A percentile compares a stretch with the other conserved stretches of the same genome.
Evolutionary conservation across 53 echinoderm and acorn worm species (phyloP).

Genomic region (Apostichopus leukothele): DNA sequence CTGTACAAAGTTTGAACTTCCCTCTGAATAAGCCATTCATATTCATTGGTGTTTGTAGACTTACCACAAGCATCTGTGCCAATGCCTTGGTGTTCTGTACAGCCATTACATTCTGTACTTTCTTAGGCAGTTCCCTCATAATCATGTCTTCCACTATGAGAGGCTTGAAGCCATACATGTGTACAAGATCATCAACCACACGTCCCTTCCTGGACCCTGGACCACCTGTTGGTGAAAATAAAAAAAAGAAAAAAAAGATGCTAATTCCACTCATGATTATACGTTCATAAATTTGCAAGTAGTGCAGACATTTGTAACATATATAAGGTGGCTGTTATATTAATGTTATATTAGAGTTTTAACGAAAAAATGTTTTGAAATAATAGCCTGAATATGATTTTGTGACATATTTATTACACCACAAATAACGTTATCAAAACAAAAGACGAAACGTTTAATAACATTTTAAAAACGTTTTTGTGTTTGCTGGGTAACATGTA

Average conservation of each 20-base stretch:
- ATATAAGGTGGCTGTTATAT: no score
- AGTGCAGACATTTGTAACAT: no score
- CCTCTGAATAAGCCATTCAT: background rate
- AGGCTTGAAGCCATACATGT: slow-evolving; percentile 85
- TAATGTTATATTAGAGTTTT: no score
- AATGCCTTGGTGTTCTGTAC: slow-evolving; percentile 74
- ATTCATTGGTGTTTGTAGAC: background rate
- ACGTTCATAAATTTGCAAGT: no score
- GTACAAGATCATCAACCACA: slow-evolving; percentile 77
- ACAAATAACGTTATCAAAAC: no score
- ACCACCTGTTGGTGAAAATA: slow-evolving; percentile 56
- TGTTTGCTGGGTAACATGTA: no score
- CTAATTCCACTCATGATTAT: background rate
- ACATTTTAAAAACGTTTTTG: no score
- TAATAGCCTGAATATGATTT: no score
- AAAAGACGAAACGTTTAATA: no score
- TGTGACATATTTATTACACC: no score
- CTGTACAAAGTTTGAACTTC: no score
- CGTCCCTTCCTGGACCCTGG: slow-evolving; percentile 94
- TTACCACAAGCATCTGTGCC: slow-evolving; percentile 72
- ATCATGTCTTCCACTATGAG: slow-evolving; percentile 80
- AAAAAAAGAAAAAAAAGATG: background rate
- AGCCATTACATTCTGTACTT: slow-evolving; percentile 74
- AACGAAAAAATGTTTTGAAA: no score
- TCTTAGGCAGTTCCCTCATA: slow-evolving; percentile 82